Percentiles rank a stretch among this genome's conserved stretches.
Evolutionary conservation across 2,888 invertebrate genomes (phyloP).

Genomic region (Cheilosia urbana): DNA sequence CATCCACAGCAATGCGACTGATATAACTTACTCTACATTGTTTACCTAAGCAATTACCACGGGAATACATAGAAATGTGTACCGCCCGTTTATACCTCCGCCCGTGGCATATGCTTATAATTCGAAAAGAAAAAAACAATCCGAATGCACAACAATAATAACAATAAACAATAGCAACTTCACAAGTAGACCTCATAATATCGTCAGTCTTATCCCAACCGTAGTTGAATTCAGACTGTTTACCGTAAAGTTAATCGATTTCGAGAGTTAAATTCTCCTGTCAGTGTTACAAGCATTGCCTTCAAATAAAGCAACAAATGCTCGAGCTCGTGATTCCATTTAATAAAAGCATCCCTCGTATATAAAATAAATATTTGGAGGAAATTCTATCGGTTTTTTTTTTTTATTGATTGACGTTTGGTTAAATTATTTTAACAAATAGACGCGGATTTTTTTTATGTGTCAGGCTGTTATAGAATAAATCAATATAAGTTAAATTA

Average conservation of each 20-base stretch:
- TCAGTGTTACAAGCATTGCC: background rate
- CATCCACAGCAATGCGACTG: background rate
- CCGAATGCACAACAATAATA: conserved; percentile 16
- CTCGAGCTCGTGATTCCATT: conserved; percentile 5
- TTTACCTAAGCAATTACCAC: conserved; percentile 56
- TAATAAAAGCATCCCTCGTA: conserved; percentile 1
- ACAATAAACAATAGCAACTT: conserved; percentile 31
- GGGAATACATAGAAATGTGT: conserved; percentile 60
- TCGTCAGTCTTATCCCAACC: conserved; percentile 61
- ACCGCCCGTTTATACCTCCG: conserved; percentile 5
- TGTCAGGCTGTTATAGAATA: conserved; percentile 1
- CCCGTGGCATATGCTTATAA: conserved; percentile 10
- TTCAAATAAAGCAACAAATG: background rate
- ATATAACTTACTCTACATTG: conserved; percentile 27
- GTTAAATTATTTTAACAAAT: conserved; percentile 33
- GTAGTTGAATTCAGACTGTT: conserved; percentile 60
- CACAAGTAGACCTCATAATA: conserved; percentile 16
- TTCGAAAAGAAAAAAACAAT: conserved; percentile 3
- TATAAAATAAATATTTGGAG: conserved; percentile 16
- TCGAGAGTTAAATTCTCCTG: conserved; percentile 6
- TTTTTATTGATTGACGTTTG: conserved; percentile 6
- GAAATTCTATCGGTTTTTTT: conserved; percentile 4
- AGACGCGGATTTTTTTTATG: background rate
- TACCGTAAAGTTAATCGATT: conserved; percentile 23
- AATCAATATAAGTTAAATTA: conserved; percentile 14